These are phyloP conservation scores for Recurvirostra avosetta DNA, from an alignment of 2,113 vertebrate species.

Conservation along the genomic window DNA sequence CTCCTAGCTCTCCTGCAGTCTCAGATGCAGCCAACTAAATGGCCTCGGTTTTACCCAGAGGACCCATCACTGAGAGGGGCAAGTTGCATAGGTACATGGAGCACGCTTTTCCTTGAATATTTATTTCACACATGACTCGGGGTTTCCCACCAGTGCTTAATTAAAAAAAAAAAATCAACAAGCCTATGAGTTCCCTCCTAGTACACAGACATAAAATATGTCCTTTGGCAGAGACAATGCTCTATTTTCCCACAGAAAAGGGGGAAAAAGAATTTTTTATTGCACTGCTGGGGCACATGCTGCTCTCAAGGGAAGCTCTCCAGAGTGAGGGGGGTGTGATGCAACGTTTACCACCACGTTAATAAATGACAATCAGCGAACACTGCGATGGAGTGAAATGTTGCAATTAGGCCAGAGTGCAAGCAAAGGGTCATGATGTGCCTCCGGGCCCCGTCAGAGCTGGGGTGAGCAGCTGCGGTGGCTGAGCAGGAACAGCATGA, in stretches of 20 bases:
- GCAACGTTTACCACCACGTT: background rate
- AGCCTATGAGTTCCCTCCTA: background rate
- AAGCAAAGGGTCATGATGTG: background rate
- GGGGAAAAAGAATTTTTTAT: background rate
- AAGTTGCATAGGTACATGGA: background rate
- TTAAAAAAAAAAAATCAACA: background rate
- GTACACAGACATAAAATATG: constrained; percentile 36
- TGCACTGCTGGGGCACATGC: background rate
- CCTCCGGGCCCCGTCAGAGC: background rate
- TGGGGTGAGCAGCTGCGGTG: background rate
- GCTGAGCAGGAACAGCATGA: background rate
- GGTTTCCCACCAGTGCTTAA: background rate
- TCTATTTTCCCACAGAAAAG: constrained; percentile 56
- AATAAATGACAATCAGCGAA: background rate
- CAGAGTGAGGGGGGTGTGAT: background rate
- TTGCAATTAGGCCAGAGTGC: background rate
- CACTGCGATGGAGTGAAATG: background rate
- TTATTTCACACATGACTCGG: background rate
- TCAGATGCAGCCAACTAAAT: background rate
- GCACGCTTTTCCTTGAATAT: background rate
- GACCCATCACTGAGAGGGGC: background rate
- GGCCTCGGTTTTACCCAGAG: background rate
- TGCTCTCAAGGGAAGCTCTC: constrained; percentile 6
- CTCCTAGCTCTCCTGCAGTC: background rate
- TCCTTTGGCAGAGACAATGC: constrained; percentile 40